Percentiles rank a stretch among this genome's conserved stretches.
Evolutionary conservation across 2,888 invertebrate species (phyloP).

Genomic region (Hermaeophaga mercurialis): DNA sequence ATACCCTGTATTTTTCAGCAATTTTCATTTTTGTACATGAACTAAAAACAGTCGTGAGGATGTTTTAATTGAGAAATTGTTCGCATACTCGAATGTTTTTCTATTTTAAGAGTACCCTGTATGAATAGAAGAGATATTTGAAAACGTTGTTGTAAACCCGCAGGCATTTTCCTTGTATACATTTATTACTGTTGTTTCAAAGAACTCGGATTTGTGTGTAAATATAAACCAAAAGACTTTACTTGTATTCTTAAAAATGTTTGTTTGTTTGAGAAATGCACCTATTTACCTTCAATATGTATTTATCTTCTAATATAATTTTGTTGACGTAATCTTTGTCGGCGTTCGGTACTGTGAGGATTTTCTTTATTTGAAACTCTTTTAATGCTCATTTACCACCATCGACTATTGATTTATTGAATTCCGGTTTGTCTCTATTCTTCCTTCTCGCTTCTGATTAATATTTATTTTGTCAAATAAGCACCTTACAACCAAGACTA

Average conservation of each 20-base stretch:
- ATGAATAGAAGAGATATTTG: constrained; percentile 2
- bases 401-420: constrained; percentile 8
- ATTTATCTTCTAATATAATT: constrained; percentile 22
- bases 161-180: constrained; percentile 15
- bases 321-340: constrained; percentile 23
- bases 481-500: too few relatives aligned
- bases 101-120: too few relatives aligned
- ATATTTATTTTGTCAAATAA: too few relatives aligned
- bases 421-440: background rate
- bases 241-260: constrained; percentile 25
- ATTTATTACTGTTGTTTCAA: constrained; percentile 23
- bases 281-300: constrained; percentile 20
- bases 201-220: constrained; percentile 17
- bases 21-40: too few relatives aligned
- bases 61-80: too few relatives aligned
- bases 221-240: constrained; percentile 17
- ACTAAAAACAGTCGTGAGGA: too few relatives aligned
- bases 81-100: too few relatives aligned
- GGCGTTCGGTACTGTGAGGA: constrained; percentile 11
- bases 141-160: constrained; percentile 3
- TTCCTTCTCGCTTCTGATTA: background rate
- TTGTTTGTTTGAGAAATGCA: constrained; percentile 17
- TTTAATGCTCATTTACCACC: constrained; percentile 10
- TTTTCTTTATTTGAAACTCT: constrained; percentile 21
- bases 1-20: too few relatives aligned